These are phyloP conservation scores for Mormyrops boulengeri DNA, from an alignment of 2,797 vertebrate species.

Conservation along the genomic window DNA sequence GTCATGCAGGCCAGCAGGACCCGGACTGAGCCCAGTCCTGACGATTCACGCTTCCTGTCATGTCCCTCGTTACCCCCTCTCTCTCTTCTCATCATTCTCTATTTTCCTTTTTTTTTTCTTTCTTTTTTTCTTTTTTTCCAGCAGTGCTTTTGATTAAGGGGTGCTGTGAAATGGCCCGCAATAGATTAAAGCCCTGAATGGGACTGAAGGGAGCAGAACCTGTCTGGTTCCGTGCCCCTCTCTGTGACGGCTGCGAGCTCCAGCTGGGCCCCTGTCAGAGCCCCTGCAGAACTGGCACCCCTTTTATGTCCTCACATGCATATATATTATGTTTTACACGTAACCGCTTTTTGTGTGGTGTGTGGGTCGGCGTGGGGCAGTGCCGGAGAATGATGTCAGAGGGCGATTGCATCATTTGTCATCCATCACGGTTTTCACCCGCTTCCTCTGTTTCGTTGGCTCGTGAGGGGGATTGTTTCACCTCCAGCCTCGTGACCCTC, in stretches of 20 bases:
- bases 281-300: not conserved
- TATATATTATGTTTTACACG: conserved; percentile 50
- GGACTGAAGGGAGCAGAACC: not conserved
- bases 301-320: not conserved
- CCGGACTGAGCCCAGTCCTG: not conserved
- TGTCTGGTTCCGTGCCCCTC: not conserved
- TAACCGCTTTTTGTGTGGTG: conserved; percentile 31
- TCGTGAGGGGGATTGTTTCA: conserved; percentile 23
- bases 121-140: not conserved
- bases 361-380: conserved; percentile 39
- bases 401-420: conserved; percentile 45
- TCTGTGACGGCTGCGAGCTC: not conserved
- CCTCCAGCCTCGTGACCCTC: conserved; percentile 38
- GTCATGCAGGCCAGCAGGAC: not conserved
- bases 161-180: not conserved
- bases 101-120: not conserved
- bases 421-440: conserved; percentile 31
- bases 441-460: conserved; percentile 25
- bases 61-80: not conserved
- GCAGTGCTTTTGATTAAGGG: not conserved
- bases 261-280: not conserved
- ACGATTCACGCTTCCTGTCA: not conserved
- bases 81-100: not conserved
- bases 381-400: conserved; percentile 31
- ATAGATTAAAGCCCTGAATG: not conserved